phyloP scores from a whole-genome alignment of 1,140 invertebrate genomes.

The Protaetia brevitarsis region DNA sequence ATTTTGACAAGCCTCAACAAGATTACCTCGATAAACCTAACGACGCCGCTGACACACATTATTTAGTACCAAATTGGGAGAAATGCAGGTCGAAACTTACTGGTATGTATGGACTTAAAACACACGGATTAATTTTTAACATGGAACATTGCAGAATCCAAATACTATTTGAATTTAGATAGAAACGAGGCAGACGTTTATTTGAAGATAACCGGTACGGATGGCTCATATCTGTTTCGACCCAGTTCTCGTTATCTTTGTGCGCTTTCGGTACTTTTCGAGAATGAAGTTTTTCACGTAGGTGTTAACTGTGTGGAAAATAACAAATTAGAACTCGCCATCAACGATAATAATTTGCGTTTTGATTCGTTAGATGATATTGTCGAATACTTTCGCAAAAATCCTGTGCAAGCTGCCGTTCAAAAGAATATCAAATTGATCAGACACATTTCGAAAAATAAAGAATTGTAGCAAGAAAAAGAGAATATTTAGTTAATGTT shows the following conservation, averaged over 20 bases:
- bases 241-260: neutral
- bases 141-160: neutral
- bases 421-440: neutral
- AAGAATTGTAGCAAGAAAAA: too few relatives aligned
- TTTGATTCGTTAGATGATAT: neutral
- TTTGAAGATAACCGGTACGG: neutral
- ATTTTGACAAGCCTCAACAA: neutral
- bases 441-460: neutral
- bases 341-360: neutral
- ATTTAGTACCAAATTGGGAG: too few relatives aligned
- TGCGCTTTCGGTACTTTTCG: neutral
- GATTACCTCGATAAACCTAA: neutral
- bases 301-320: neutral
- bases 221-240: neutral
- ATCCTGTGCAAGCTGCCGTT: neutral
- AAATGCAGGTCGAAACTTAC: neutral
- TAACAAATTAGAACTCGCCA: neutral
- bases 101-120: neutral
- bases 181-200: neutral
- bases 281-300: neutral
- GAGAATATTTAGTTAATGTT: too few relatives aligned
- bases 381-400: neutral
- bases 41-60: neutral
- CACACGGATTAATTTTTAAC: neutral
- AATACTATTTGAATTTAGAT: neutral